phyloP scores from a whole-genome alignment of 2,797 vertebrate species.

The Toxotes lorentzi region DNA sequence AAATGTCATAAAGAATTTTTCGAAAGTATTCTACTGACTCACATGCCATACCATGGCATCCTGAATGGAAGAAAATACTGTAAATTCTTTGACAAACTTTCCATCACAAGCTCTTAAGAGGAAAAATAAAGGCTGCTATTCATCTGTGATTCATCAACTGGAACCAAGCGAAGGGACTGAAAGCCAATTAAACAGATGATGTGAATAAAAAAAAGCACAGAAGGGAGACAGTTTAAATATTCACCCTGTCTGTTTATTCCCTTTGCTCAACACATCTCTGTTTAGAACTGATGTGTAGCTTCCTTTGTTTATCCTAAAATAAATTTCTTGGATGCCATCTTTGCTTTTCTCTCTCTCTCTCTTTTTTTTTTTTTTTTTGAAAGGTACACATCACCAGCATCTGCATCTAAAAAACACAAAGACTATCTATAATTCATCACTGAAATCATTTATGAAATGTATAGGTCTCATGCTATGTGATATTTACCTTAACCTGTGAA shows the following conservation, averaged over 20 bases:
- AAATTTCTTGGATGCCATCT: not conserved
- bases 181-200: slow-evolving; percentile 49
- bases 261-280: slow-evolving; percentile 16
- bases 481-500: slow-evolving; percentile 31
- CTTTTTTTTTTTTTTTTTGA: slow-evolving; percentile 1
- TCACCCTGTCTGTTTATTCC: slow-evolving; percentile 26
- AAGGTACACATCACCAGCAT: not conserved
- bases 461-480: not conserved
- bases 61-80: not conserved
- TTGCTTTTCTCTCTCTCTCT: slow-evolving; percentile 2
- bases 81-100: slow-evolving; percentile 19
- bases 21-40: not conserved
- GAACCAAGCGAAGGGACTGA: slow-evolving; percentile 32
- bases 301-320: not conserved
- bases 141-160: slow-evolving; percentile 46
- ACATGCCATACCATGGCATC: not conserved
- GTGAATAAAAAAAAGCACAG: slow-evolving; percentile 42
- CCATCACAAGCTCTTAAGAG: slow-evolving; percentile 12
- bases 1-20: not conserved
- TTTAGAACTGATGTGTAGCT: slow-evolving; percentile 7
- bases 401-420: slow-evolving; percentile 18
- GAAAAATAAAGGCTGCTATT: not conserved
- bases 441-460: not conserved
- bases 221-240: slow-evolving; percentile 30
- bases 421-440: slow-evolving; percentile 18